phyloP scores from a whole-genome alignment of 2,888 invertebrate species.

The Apotomis turbidana region DNA sequence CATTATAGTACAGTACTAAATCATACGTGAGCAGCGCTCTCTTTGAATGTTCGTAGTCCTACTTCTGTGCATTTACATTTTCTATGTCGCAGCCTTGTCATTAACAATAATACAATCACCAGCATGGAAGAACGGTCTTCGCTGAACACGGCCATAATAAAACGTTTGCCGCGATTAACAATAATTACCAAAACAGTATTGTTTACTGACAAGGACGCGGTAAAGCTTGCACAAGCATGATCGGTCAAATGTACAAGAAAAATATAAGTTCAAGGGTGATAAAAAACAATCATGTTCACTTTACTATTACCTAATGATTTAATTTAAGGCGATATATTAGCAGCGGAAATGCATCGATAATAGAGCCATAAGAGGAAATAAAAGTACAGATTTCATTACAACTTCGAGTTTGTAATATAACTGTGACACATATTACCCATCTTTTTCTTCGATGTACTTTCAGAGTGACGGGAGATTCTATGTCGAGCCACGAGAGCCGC shows the following conservation, averaged over 20 bases:
- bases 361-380: no score
- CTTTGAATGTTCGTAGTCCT: not conserved
- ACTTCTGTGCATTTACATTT: constrained; percentile 4
- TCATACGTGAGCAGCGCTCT: no score
- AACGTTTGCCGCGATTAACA: constrained; percentile 31
- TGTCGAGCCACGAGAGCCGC: no score
- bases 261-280: constrained; percentile 31
- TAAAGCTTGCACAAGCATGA: constrained; percentile 17
- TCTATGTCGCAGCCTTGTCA: constrained; percentile 16
- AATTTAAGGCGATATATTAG: no score
- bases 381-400: no score
- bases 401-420: no score
- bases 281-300: not conserved
- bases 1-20: no score
- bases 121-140: constrained; percentile 24
- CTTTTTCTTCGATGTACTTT: no score
- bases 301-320: not conserved
- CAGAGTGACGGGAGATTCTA: no score
- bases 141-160: constrained; percentile 12
- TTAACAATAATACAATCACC: constrained; percentile 31
- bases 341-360: no score
- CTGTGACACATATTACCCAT: no score
- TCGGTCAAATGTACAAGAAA: constrained; percentile 22
- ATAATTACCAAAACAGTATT: constrained; percentile 38
- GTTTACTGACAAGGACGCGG: constrained; percentile 31